A percentile compares a stretch with the other conserved stretches of the same genome.
Evolutionary conservation across 2,888 invertebrate species (phyloP).

Genomic region (Proisotoma minuta): DNA sequence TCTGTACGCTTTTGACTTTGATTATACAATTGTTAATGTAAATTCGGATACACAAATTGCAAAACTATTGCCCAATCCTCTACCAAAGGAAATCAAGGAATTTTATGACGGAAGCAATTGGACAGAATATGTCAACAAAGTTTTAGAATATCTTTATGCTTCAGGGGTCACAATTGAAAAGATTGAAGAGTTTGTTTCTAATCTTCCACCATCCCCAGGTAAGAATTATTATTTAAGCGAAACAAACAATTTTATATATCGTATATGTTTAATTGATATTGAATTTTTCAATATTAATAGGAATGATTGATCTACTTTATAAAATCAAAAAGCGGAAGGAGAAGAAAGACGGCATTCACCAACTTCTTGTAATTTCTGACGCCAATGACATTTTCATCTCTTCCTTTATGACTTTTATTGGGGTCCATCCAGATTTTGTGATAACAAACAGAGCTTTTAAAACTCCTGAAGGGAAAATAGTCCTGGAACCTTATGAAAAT

Average conservation of each 20-base stretch:
- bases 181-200: constrained; percentile 19
- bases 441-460: neutral
- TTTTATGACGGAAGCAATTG: constrained; percentile 61
- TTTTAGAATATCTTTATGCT: constrained; percentile 59
- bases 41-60: constrained; percentile 66
- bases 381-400: constrained; percentile 53
- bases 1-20: constrained; percentile 67
- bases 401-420: neutral
- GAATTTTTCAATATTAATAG: no score
- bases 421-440: neutral
- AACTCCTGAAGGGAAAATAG: neutral
- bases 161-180: constrained; percentile 50
- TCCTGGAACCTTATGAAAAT: neutral
- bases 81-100: constrained; percentile 52
- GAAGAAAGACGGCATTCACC: constrained; percentile 13
- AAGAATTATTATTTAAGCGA: neutral
- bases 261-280: neutral
- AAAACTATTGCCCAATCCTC: neutral
- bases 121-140: constrained; percentile 68
- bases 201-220: constrained; percentile 30
- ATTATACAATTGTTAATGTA: constrained; percentile 70
- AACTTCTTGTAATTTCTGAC: constrained; percentile 69
- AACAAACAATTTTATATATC: no score
- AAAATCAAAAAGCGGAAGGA: neutral
- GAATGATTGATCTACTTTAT: neutral